phyloP scores from a whole-genome alignment of 64 coral and sea anemone genomes.

The Dendronephthya gigantea region DNA sequence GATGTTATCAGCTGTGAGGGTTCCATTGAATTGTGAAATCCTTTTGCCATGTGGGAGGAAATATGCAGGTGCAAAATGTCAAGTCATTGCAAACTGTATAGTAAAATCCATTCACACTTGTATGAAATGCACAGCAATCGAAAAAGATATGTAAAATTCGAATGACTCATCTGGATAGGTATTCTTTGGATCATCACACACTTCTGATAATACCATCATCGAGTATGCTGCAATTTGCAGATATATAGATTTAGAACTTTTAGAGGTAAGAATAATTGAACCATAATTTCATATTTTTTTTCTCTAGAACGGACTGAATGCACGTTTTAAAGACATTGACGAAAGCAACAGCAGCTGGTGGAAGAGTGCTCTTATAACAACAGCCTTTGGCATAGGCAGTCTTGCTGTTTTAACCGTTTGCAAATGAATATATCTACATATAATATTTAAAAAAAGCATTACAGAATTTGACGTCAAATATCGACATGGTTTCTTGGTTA shows the following conservation, averaged over 20 bases:
- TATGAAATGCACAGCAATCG: neutral
- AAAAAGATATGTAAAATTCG: neutral
- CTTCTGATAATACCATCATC: no score
- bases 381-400: neutral
- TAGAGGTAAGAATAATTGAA: neutral
- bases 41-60: neutral
- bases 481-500: neutral
- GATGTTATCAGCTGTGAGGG: neutral
- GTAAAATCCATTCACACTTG: neutral
- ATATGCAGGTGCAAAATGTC: neutral
- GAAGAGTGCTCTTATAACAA: slow-evolving; percentile 14
- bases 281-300: neutral
- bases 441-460: neutral
- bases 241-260: neutral
- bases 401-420: slow-evolving; percentile 1
- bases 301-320: neutral
- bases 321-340: neutral
- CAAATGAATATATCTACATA: neutral
- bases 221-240: neutral
- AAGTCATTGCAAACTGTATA: neutral
- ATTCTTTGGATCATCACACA: no score
- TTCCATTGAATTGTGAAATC: neutral
- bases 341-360: slow-evolving; percentile 10
- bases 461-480: neutral
- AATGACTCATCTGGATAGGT: no score